Percentiles rank a stretch among this genome's conserved stretches.
Evolutionary conservation across 2,888 invertebrate species (phyloP).

Genomic region (Galeruca laticollis): DNA sequence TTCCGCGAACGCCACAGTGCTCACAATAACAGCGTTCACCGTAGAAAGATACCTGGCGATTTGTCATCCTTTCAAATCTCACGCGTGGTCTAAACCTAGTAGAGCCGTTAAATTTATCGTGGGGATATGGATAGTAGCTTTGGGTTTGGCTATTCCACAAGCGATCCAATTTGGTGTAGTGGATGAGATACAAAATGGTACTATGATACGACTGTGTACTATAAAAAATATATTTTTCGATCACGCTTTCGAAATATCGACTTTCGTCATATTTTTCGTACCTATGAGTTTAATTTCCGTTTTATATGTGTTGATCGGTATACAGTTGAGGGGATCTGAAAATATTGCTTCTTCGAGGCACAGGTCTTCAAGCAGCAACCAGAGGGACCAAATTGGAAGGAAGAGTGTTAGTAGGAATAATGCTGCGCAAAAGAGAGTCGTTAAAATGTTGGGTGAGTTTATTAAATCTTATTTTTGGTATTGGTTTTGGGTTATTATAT

Average conservation of each 20-base stretch:
- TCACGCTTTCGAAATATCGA: slow-evolving; percentile 84
- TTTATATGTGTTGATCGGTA: slow-evolving; percentile 81
- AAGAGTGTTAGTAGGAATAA: slow-evolving; percentile 50
- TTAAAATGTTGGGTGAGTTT: slow-evolving; percentile 84
- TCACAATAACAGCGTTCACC: slow-evolving; percentile 87
- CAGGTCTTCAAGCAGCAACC: neutral
- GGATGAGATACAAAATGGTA: slow-evolving; percentile 43
- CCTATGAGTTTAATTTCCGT: slow-evolving; percentile 90
- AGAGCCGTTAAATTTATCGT: slow-evolving; percentile 85
- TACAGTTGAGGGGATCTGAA: slow-evolving; percentile 75
- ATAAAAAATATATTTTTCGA: slow-evolving; percentile 69
- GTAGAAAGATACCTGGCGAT: slow-evolving; percentile 75
- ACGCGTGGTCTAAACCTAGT: slow-evolving; percentile 89
- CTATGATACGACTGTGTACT: slow-evolving; percentile 52
- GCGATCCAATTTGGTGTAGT: slow-evolving; percentile 66
- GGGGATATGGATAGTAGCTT: slow-evolving; percentile 81
- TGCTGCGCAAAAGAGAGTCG: slow-evolving; percentile 71
- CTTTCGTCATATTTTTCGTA: slow-evolving; percentile 84
- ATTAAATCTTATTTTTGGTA: too few species aligned
- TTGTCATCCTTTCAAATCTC: slow-evolving; percentile 77
- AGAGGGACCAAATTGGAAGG: slow-evolving; percentile 35
- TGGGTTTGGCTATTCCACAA: slow-evolving; percentile 80
- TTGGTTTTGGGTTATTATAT: too few species aligned
- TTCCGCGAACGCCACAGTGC: slow-evolving; percentile 81
- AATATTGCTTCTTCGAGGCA: slow-evolving; percentile 39